Conservation (phyloP, 1,140 invertebrate species). For the Pseudoatta argentina region DNA sequence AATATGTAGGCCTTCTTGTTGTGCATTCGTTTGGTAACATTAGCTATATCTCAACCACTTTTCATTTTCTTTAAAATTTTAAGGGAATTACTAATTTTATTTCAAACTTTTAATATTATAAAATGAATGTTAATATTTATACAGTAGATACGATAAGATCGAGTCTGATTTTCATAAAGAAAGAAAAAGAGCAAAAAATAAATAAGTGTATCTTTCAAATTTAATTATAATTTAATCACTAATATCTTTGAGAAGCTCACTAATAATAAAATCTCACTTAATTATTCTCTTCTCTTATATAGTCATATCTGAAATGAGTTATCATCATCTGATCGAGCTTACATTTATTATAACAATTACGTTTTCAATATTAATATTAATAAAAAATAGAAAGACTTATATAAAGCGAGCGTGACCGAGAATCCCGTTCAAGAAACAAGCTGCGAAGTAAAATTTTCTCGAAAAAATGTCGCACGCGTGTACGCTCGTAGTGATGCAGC, state of each 20-base stretch:
- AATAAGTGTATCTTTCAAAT: no score
- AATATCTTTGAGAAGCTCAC: no score
- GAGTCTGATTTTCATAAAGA: no score
- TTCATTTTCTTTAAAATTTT: no score
- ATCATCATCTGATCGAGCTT: no score
- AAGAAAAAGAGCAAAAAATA: no score
- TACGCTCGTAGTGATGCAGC: slow-evolving; percentile 52
- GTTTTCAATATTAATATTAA: neutral
- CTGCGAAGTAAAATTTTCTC: neutral
- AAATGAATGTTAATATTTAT: slow-evolving; percentile 3
- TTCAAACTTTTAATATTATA: neutral
- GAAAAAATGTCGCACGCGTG: slow-evolving; percentile 40
- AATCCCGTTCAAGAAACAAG: slow-evolving; percentile 17
- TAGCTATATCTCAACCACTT: neutral
- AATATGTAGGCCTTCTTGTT: no score
- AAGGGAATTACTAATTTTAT: neutral
- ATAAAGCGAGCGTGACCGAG: neutral
- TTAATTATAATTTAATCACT: no score
- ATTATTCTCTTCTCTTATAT: no score
- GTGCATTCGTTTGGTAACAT: neutral
- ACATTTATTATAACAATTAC: no score
- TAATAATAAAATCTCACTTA: no score
- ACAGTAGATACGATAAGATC: neutral
- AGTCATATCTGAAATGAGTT: no score
- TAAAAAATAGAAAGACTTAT: neutral